Evolutionary conservation across 2,888 invertebrate species (phyloP).

Genomic region (Neocrepidodera transversa): DNA sequence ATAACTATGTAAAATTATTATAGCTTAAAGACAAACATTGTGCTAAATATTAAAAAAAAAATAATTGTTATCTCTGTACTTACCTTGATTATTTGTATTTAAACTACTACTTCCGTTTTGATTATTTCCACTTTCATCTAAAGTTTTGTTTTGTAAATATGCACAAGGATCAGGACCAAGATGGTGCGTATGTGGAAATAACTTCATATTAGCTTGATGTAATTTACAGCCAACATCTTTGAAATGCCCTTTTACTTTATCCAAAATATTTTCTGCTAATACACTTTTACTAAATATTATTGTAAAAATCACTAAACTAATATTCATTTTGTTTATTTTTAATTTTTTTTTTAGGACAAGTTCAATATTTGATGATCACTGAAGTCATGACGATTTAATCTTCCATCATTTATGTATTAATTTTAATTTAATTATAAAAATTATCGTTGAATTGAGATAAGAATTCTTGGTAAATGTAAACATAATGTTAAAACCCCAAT

Average conservation of each 20-base stretch:
- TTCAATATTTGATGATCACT: neutral
- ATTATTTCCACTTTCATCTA: neutral
- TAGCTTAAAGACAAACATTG: no score
- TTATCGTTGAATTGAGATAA: neutral
- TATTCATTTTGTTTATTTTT: neutral
- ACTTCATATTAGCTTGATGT: neutral
- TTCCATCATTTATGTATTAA: neutral
- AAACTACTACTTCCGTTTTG: neutral
- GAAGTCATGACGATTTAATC: neutral
- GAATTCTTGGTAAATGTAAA: slow-evolving; percentile 1
- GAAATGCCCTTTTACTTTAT: neutral
- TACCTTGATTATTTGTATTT: no score
- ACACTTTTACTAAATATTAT: neutral
- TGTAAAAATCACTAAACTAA: neutral
- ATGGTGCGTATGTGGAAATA: neutral
- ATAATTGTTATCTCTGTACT: no score
- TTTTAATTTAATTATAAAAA: neutral
- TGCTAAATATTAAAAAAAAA: no score
- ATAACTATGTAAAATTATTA: no score
- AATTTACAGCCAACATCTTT: neutral
- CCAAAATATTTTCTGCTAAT: neutral
- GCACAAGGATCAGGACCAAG: neutral
- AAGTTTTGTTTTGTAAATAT: neutral
- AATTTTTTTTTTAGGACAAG: neutral
- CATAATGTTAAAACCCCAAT: neutral